phyloP scores from a whole-genome alignment of 2,888 invertebrate species.

The Nomada fucata region DNA sequence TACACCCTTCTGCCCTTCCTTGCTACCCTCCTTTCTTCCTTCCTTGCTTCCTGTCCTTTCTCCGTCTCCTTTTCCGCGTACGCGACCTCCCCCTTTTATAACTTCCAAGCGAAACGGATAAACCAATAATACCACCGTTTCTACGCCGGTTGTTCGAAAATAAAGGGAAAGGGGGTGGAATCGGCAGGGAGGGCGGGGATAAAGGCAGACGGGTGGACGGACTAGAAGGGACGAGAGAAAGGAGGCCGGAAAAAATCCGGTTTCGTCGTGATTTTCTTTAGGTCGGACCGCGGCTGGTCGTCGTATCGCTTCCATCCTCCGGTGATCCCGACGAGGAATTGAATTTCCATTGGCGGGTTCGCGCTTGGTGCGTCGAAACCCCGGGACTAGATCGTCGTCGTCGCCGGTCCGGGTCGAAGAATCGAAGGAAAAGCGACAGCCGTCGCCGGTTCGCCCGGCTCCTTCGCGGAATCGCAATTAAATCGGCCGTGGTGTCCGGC shows the following conservation, averaged over 20 bases:
- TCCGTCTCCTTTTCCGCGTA: constrained; percentile 8
- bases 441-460: background rate
- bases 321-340: constrained; percentile 58
- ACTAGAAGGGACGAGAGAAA: background rate
- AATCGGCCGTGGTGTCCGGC: background rate
- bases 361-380: background rate
- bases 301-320: constrained; percentile 28
- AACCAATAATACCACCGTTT: constrained; percentile 79
- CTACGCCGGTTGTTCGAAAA: constrained; percentile 62
- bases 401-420: background rate
- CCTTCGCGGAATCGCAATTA: background rate
- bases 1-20: background rate
- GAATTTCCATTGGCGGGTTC: constrained; percentile 48
- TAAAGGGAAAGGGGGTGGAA: constrained; percentile 36
- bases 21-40: background rate
- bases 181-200: background rate
- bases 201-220: background rate
- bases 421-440: background rate
- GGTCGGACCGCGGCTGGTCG: constrained; percentile 27
- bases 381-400: constrained; percentile 2
- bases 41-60: background rate
- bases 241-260: constrained; percentile 50
- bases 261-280: constrained; percentile 58
- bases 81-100: constrained; percentile 5
- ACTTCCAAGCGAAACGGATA: constrained; percentile 70